Evolutionary conservation across 2,888 invertebrate species (phyloP).

Genomic region (Shargacucullia verbasci): DNA sequence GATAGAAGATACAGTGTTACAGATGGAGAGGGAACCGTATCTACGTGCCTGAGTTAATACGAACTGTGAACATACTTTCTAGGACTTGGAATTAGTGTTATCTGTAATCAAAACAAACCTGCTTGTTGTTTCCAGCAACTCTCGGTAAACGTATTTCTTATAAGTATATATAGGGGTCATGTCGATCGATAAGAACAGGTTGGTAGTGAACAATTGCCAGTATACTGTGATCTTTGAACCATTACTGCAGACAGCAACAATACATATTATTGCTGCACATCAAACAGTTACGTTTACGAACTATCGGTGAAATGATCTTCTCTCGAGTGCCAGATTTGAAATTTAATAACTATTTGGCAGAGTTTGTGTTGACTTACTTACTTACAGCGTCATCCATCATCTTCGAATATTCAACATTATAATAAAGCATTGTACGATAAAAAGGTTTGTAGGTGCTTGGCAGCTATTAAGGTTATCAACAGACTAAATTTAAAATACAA

Average conservation of each 20-base stretch:
- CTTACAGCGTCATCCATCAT: constrained; percentile 11
- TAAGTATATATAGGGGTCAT: background rate
- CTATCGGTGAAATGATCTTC: constrained; percentile 11
- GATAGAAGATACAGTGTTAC: too few relatives aligned
- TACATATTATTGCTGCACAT: constrained; percentile 11
- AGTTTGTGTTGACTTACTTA: constrained; percentile 16
- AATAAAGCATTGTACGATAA: too few relatives aligned
- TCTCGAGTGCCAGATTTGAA: constrained; percentile 26
- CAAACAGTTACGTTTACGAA: constrained; percentile 1
- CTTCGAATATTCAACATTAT: constrained; percentile 5
- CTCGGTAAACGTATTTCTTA: too few relatives aligned
- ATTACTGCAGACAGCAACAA: constrained; percentile 6
- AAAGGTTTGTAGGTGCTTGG: too few relatives aligned
- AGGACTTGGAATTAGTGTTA: background rate
- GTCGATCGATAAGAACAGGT: constrained; percentile 2
- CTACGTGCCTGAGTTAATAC: constrained; percentile 10
- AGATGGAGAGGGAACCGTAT: too few relatives aligned
- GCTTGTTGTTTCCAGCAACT: too few relatives aligned
- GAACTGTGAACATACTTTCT: background rate
- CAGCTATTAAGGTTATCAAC: too few relatives aligned
- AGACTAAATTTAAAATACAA: too few relatives aligned
- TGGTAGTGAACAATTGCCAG: constrained; percentile 6
- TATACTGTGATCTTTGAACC: constrained; percentile 7
- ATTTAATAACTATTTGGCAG: constrained; percentile 33
- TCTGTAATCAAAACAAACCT: too few relatives aligned